Evolutionary conservation across 2,888 invertebrate genomes (phyloP).

Genomic region (Agrypnus murinus): DNA sequence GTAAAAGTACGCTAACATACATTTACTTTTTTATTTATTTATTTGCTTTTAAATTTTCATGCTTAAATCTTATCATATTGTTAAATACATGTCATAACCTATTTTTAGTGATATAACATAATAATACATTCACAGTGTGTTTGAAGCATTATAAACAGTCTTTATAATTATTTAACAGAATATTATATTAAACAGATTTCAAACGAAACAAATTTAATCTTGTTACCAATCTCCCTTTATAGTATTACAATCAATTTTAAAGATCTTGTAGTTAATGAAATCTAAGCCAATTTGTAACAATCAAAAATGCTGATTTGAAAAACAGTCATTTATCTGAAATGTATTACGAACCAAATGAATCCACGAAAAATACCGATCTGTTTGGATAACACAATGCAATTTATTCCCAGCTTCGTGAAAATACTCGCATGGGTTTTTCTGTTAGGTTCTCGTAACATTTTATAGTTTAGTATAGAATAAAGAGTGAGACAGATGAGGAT

Average conservation of each 20-base stretch:
- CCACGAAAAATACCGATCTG: conserved; percentile 36
- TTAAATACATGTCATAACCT: too few species aligned
- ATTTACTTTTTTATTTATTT: too few species aligned
- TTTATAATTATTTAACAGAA: too few species aligned
- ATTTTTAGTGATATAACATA: too few species aligned
- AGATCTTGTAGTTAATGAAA: conserved; percentile 19
- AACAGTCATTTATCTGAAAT: conserved; percentile 30
- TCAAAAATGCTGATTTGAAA: conserved; percentile 37
- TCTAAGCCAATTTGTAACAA: conserved; percentile 30
- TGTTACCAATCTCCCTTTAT: too few species aligned
- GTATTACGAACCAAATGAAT: conserved; percentile 33
- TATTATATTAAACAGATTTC: too few species aligned
- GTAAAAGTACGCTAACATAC: too few species aligned
- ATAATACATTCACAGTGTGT: too few species aligned
- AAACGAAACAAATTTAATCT: too few species aligned
- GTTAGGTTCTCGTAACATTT: background rate
- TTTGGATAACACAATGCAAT: conserved; percentile 39
- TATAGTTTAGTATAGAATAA: background rate
- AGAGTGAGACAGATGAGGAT: conserved; percentile 16
- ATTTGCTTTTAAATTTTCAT: too few species aligned
- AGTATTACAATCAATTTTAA: conserved; percentile 1
- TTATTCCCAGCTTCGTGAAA: conserved; percentile 28
- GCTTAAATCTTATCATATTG: too few species aligned
- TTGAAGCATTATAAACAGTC: too few species aligned
- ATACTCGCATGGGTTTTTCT: background rate